These are phyloP conservation scores for Thecophora atra DNA, from an alignment of 2,888 invertebrate genomes.

Conservation along the genomic window DNA sequence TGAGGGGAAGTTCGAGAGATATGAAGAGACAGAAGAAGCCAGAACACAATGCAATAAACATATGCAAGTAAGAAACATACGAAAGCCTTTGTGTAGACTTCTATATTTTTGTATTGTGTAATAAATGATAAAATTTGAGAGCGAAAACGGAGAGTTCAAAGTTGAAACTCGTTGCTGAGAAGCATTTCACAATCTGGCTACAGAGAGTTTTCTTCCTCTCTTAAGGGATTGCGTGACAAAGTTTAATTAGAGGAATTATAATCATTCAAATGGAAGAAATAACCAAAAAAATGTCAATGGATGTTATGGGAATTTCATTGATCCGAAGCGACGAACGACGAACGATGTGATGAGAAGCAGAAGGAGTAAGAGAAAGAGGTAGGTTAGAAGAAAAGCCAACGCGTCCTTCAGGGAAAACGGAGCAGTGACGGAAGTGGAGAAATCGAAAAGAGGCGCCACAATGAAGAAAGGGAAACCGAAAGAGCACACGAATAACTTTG, in stretches of 20 bases:
- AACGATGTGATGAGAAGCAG: background rate
- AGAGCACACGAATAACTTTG: constrained; percentile 12
- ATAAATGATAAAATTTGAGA: too few relatives aligned
- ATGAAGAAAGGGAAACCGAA: background rate
- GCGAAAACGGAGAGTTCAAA: too few relatives aligned
- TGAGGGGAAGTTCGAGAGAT: background rate
- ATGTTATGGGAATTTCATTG: constrained; percentile 20
- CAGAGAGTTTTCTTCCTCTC: background rate
- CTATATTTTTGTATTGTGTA: too few relatives aligned
- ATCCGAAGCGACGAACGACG: background rate
- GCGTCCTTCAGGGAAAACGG: background rate
- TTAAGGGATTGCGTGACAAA: background rate
- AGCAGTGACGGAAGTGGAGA: background rate
- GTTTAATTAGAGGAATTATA: background rate
- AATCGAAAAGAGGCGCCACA: too few relatives aligned
- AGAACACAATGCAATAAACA: background rate
- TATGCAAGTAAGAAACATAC: constrained; percentile 5
- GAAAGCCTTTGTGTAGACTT: too few relatives aligned
- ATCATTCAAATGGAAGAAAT: background rate
- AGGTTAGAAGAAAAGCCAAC: background rate
- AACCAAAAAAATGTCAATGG: background rate
- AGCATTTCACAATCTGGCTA: too few relatives aligned
- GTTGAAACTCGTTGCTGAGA: too few relatives aligned
- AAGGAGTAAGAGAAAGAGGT: background rate
- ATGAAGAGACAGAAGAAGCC: background rate